These are phyloP conservation scores for Raja brachyura DNA, from an alignment of 2,113 vertebrate genomes.

Conservation along the genomic window DNA sequence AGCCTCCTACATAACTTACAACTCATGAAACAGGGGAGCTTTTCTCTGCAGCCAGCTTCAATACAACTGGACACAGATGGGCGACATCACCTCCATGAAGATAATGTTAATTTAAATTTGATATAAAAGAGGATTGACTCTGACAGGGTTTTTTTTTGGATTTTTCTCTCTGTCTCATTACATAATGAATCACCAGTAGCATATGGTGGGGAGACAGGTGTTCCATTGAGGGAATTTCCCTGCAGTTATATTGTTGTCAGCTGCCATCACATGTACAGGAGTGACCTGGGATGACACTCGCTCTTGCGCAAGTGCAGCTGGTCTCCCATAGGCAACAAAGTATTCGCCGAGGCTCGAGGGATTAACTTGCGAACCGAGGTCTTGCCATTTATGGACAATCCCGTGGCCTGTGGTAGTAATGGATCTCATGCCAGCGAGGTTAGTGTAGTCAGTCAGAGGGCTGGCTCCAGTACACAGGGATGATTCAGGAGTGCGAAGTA, in stretches of 20 bases:
- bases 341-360: neutral
- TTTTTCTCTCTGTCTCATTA: neutral
- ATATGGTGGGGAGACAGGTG: neutral
- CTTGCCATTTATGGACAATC: neutral
- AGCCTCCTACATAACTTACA: no score
- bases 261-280: neutral
- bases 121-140: neutral
- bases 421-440: neutral
- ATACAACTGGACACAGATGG: no score
- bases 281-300: neutral
- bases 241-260: no score
- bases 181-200: neutral
- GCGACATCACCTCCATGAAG: no score
- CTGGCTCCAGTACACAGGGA: neutral
- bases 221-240: neutral
- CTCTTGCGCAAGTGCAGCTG: neutral
- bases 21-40: no score
- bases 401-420: neutral
- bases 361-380: neutral
- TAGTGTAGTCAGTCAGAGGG: conserved; percentile 10
- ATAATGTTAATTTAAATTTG: no score
- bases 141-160: neutral
- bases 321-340: neutral
- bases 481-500: neutral
- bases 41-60: no score